Evolutionary conservation across 2,797 vertebrate genomes (phyloP).

Genomic region (Acestrorhynchus altus): DNA sequence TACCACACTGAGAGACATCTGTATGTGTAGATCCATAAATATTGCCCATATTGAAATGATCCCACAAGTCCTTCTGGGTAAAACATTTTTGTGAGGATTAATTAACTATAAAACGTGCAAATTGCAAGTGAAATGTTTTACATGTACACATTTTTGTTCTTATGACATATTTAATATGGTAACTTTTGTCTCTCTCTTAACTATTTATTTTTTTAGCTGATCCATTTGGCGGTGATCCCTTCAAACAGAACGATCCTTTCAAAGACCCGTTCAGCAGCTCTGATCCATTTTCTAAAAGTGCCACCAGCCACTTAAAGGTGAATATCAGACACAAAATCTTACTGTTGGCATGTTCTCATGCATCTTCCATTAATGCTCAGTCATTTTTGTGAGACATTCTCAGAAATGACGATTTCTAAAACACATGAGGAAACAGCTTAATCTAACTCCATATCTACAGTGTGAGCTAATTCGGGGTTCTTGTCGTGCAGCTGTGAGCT

Average conservation of each 20-base stretch:
- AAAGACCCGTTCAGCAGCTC: constrained; percentile 85
- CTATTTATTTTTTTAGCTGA: constrained; percentile 69
- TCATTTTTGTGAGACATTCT: background rate
- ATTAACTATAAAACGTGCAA: no score
- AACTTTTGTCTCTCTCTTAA: background rate
- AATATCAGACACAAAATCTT: background rate
- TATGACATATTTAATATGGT: background rate
- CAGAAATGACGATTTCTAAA: background rate
- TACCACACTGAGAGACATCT: no score
- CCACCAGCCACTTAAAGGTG: constrained; percentile 86
- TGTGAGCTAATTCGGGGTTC: background rate
- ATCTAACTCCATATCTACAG: background rate
- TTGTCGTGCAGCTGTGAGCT: background rate
- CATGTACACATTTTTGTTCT: no score
- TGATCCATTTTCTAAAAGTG: constrained; percentile 86
- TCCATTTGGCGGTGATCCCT: constrained; percentile 87
- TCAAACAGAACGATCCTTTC: constrained; percentile 80
- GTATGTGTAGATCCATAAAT: no score
- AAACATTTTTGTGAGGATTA: no score
- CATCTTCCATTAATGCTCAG: background rate
- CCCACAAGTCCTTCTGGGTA: no score
- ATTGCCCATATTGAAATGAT: no score
- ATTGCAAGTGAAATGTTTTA: background rate
- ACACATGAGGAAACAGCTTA: background rate
- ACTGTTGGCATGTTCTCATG: background rate